Evolutionary conservation across 2,113 vertebrate genomes (phyloP).

Genomic region (Phalacrocorax carbo): DNA sequence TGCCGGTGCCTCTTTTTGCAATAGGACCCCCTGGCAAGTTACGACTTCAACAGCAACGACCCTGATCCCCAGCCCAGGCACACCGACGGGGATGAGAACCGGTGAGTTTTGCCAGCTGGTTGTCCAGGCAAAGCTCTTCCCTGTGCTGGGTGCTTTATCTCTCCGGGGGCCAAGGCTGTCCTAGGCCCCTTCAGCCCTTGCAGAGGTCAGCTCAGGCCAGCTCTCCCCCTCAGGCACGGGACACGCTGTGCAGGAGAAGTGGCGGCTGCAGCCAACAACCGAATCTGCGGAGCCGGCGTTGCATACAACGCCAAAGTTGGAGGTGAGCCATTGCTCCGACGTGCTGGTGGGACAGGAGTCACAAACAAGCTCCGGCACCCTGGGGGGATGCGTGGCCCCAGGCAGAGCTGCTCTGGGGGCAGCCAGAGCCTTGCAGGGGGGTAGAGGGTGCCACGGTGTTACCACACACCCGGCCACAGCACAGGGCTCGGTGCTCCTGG

Average conservation of each 20-base stretch:
- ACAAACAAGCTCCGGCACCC: neutral
- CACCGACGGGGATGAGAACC: slow-evolving; percentile 51
- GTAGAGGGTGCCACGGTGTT: neutral
- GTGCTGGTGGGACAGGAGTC: rapidly evolving
- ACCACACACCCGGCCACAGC: rapidly evolving
- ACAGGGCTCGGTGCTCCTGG: rapidly evolving
- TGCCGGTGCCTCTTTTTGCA: rapidly evolving
- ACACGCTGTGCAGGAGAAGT: slow-evolving; percentile 80
- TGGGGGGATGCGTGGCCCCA: rapidly evolving
- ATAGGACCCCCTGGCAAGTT: slow-evolving; percentile 80
- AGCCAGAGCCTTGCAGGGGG: no score
- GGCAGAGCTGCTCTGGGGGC: neutral
- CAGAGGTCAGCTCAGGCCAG: rapidly evolving
- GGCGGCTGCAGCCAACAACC: slow-evolving; percentile 72
- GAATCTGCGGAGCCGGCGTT: slow-evolving; percentile 66
- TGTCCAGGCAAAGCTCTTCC: neutral
- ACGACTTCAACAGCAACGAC: slow-evolving; percentile 76
- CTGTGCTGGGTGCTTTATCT: rapidly evolving
- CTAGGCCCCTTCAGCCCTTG: neutral
- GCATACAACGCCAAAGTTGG: slow-evolving; percentile 75
- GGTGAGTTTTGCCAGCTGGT: slow-evolving; percentile 43
- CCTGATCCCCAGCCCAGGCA: slow-evolving; percentile 78
- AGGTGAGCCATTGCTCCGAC: neutral
- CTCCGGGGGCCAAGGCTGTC: rapidly evolving
- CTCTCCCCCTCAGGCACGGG: slow-evolving; percentile 70